phyloP scores from a whole-genome alignment of 2,113 vertebrate genomes.

The Arvicanthis niloticus region DNA sequence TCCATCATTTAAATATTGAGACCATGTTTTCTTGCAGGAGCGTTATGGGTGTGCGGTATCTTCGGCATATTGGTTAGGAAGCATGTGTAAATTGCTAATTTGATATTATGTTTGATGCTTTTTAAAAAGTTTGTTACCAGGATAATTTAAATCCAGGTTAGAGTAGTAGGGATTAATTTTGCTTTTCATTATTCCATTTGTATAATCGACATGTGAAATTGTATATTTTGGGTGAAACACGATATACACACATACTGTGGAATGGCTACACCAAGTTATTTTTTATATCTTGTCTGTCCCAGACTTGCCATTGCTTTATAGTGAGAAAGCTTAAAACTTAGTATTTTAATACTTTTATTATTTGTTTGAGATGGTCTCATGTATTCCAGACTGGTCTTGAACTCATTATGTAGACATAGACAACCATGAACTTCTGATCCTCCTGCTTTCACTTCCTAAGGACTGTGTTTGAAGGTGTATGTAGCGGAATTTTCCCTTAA shows the following conservation, averaged over 20 bases:
- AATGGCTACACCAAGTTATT: not conserved
- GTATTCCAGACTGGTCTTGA: not conserved
- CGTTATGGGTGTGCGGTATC: not conserved
- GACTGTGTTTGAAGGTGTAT: not conserved
- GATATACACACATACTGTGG: too few species aligned
- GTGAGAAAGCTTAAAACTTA: not conserved
- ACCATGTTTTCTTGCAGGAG: not conserved
- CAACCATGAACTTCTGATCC: not conserved
- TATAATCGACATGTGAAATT: not conserved
- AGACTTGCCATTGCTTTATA: not conserved
- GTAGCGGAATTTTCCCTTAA: too few species aligned
- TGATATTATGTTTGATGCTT: not conserved
- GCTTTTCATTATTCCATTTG: not conserved
- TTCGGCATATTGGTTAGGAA: not conserved
- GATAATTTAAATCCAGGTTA: not conserved
- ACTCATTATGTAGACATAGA: not conserved
- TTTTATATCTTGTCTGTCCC: not conserved
- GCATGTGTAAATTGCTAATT: not conserved
- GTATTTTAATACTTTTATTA: not conserved
- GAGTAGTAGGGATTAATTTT: not conserved
- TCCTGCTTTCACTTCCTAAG: too few species aligned
- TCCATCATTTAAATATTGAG: not conserved
- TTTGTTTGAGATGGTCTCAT: not conserved
- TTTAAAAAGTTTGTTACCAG: not conserved
- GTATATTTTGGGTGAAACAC: not conserved